Conservation (phyloP, 2,113 vertebrate genomes). For the Arothron firmamentum region DNA sequence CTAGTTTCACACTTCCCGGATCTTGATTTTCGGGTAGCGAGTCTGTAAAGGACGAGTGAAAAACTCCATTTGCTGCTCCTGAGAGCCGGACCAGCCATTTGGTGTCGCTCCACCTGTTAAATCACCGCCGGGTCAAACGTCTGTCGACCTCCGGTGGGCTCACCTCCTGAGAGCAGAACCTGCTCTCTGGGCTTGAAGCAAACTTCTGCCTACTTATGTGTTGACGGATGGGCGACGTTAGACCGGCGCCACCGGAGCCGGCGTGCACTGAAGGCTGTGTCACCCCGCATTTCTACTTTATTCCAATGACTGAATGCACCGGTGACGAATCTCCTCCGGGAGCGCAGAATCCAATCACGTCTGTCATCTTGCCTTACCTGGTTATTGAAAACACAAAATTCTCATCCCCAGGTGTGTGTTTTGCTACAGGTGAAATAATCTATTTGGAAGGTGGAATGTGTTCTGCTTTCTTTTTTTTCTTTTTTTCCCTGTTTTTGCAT, state of each 20-base stretch:
- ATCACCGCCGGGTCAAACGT: neutral
- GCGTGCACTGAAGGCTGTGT: constrained; percentile 30
- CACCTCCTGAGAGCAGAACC: constrained; percentile 12
- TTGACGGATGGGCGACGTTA: constrained; percentile 32
- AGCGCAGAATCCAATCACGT: constrained; percentile 32
- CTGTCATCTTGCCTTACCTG: constrained; percentile 33
- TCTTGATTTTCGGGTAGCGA: too few species aligned
- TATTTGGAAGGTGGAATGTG: constrained; percentile 17
- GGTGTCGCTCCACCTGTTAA: neutral
- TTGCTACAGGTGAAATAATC: constrained; percentile 40
- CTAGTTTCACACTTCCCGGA: too few species aligned
- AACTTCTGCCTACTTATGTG: constrained; percentile 7
- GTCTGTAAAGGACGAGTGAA: too few species aligned
- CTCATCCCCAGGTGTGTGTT: constrained; percentile 34
- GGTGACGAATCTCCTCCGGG: constrained; percentile 52
- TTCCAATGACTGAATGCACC: constrained; percentile 29
- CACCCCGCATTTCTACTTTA: constrained; percentile 47
- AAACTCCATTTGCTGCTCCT: too few species aligned
- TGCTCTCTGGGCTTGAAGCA: constrained; percentile 6
- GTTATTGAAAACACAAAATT: constrained; percentile 37
- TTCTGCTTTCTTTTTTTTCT: neutral
- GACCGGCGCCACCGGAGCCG: constrained; percentile 14
- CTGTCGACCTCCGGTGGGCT: neutral
- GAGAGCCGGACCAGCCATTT: neutral
- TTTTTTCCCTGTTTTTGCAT: neutral